Evolutionary conservation across 23 tunicate species (phyloP), one percentile per base, ranked within the genome.

Genomic region (Diplosoma virens): DNA sequence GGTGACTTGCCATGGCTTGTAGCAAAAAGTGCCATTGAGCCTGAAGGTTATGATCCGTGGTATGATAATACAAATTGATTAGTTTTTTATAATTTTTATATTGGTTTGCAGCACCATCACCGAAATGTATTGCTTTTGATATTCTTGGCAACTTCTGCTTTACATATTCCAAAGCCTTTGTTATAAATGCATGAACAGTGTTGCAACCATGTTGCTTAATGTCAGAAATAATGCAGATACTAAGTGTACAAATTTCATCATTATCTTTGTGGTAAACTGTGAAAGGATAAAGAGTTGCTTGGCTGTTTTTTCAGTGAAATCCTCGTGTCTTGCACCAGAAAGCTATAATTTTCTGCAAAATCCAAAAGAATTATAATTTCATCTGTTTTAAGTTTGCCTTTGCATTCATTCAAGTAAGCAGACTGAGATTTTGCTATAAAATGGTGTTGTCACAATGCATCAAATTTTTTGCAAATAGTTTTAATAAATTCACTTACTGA

Each of bases 51-150:
- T 28, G 70, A 26, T 63, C 70, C 9, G 27, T 28, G 4, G 9
- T 28, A 28, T 63, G 70, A 30, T 63, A 36, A 63, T 36, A 26
- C 70, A 63, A 27, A 28, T 63, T 63, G 35, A 63, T 30, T n/a
- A 63, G n/a, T 5, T 63, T 63, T 30, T 63, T 63, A 20, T 6
- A 63, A 28, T 63, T 63, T 63, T 63, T 63, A 36, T 63, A 63
- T 63, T 63, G 70, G 20, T 36, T 63, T 28, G 70, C 70, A 6
- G 70, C 70, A 27, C 70, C 33, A 63, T 63, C 70, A 6, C 70
- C 29, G 70, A 28, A 63, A n/a, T 27, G 29, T 5, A 26, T 27
- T 27, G n/a, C 20, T 63, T 63, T 63, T 30, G 35, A 4, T 6
- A 63, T n/a, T 20, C 24, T 55, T 6, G 70, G 70, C 20, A 63